phyloP scores from a whole-genome alignment of 1,140 invertebrate genomes.

The Drosophila elegans region DNA sequence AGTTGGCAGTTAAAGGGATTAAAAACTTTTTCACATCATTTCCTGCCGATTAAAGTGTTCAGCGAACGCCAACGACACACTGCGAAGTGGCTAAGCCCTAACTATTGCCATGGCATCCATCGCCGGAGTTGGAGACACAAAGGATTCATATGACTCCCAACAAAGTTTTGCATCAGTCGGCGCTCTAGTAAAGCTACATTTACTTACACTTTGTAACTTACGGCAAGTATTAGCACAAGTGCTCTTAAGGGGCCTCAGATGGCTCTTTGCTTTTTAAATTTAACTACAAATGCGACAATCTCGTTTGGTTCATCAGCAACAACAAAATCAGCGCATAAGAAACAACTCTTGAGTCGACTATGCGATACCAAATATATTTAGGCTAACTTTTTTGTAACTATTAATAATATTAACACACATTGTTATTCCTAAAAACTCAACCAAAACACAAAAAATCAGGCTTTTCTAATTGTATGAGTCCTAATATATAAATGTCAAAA shows the following conservation, averaged over 20 bases:
- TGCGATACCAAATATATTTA: background rate
- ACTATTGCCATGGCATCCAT: constrained; percentile 42
- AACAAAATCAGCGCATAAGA: background rate
- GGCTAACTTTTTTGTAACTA: too few relatives aligned
- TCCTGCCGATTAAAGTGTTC: constrained; percentile 66
- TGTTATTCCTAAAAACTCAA: too few relatives aligned
- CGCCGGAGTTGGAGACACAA: constrained; percentile 10
- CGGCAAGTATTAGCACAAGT: constrained; percentile 37
- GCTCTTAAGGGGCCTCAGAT: constrained; percentile 12
- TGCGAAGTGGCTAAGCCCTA: constrained; percentile 27
- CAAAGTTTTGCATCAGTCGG: constrained; percentile 47
- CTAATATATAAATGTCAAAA: too few relatives aligned
- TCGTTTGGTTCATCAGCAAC: background rate
- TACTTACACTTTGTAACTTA: constrained; percentile 38
- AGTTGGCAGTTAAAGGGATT: constrained; percentile 64
- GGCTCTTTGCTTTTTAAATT: constrained; percentile 13
- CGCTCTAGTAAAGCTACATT: constrained; percentile 27
- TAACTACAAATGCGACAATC: background rate
- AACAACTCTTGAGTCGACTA: background rate
- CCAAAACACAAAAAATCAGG: too few relatives aligned
- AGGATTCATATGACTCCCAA: constrained; percentile 51
- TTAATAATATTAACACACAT: too few relatives aligned
- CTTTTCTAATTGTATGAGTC: too few relatives aligned
- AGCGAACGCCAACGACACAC: constrained; percentile 30
- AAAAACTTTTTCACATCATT: constrained; percentile 68